These are phyloP conservation scores for Clarias pachynema DNA, from an alignment of 2,797 vertebrate species.

Conservation along the genomic window DNA sequence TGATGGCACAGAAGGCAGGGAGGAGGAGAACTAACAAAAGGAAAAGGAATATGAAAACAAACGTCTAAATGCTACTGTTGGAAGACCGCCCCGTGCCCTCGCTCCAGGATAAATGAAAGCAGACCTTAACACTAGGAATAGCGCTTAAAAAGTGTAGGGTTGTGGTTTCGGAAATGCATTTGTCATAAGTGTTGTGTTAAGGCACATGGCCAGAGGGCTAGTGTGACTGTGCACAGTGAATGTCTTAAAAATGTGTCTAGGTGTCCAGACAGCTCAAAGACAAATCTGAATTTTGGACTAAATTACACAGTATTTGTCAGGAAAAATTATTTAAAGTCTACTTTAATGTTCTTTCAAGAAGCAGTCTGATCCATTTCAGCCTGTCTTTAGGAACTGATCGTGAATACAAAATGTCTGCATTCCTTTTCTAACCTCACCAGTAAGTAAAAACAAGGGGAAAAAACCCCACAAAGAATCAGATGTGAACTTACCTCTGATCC, in stretches of 20 bases:
- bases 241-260: background rate
- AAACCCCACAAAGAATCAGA: background rate
- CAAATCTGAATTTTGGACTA: background rate
- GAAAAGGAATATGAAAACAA: constrained; percentile 47
- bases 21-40: constrained; percentile 10
- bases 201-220: background rate
- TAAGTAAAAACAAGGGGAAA: background rate
- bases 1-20: background rate
- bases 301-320: background rate
- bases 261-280: constrained; percentile 2
- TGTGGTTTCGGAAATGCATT: constrained; percentile 37
- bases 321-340: background rate
- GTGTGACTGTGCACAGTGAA: background rate
- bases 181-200: constrained; percentile 33
- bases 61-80: constrained; percentile 44
- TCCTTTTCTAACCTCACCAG: background rate
- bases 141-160: constrained; percentile 23
- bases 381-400: background rate
- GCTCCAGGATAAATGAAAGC: constrained; percentile 38
- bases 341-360: constrained; percentile 9
- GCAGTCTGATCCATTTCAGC: background rate
- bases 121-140: constrained; percentile 43
- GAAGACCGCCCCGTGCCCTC: constrained; percentile 43
- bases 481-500: constrained; percentile 22
- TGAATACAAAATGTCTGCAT: background rate